Conservation (phyloP, 2,888 invertebrate species). For the Drosophila merina region DNA sequence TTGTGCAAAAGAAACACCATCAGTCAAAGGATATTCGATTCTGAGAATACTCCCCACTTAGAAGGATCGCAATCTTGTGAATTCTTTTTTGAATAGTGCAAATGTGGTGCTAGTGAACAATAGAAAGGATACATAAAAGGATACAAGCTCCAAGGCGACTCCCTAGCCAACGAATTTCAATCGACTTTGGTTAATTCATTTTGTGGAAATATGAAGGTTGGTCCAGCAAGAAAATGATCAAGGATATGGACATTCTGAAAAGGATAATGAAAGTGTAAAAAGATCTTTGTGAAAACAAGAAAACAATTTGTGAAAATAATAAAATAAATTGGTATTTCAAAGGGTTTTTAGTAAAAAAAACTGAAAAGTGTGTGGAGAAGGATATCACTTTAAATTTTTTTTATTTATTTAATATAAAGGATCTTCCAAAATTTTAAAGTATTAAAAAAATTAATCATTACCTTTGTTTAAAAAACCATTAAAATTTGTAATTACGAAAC, state of each 20-base stretch:
- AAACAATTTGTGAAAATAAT: not conserved
- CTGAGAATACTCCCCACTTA: slow-evolving; percentile 15
- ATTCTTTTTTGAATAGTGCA: slow-evolving; percentile 44
- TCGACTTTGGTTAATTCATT: slow-evolving; percentile 4
- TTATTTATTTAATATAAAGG: too few relatives aligned
- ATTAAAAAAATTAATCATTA: too few relatives aligned
- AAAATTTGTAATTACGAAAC: too few relatives aligned
- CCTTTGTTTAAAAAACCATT: too few relatives aligned
- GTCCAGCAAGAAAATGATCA: slow-evolving; percentile 38
- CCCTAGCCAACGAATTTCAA: slow-evolving; percentile 5
- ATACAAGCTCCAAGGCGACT: slow-evolving; percentile 9
- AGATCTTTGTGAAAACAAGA: not conserved
- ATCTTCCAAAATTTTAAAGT: too few relatives aligned
- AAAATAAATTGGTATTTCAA: not conserved
- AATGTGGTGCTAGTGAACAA: slow-evolving; percentile 31
- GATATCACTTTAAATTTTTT: not conserved
- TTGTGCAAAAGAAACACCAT: slow-evolving; percentile 1
- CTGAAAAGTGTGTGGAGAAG: not conserved
- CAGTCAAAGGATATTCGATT: slow-evolving; percentile 22
- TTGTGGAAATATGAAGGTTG: slow-evolving; percentile 73
- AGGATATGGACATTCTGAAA: not conserved
- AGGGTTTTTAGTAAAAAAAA: not conserved
- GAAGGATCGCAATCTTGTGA: slow-evolving; percentile 28
- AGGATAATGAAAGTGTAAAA: not conserved
- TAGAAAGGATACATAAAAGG: slow-evolving; percentile 9